Conservation (phyloP, 2,888 invertebrate species). For the Neocrepidodera transversa region DNA sequence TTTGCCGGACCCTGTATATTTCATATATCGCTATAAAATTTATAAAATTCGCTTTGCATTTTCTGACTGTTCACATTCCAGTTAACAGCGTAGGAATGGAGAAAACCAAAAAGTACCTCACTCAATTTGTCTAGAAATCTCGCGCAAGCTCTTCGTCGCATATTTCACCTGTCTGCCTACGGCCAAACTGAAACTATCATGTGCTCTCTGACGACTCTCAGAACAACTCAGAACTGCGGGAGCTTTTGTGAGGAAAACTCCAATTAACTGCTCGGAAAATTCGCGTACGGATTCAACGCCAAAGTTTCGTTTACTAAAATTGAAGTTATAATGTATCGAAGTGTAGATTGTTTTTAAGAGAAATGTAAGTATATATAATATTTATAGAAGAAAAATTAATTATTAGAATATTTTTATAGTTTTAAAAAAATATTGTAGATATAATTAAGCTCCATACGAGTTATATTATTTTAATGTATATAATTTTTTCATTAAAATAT, state of each 20-base stretch:
- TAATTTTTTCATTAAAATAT: too few species aligned
- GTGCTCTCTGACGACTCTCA: not conserved
- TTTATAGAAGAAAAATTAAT: too few species aligned
- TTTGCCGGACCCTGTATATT: too few species aligned
- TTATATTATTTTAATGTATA: too few species aligned
- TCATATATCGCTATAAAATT: too few species aligned
- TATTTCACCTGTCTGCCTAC: not conserved
- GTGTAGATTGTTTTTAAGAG: not conserved
- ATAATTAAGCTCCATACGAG: too few species aligned
- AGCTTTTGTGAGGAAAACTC: not conserved
- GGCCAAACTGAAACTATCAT: not conserved
- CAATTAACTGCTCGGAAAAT: not conserved
- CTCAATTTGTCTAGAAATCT: not conserved
- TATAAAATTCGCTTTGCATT: too few species aligned
- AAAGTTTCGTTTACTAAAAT: not conserved
- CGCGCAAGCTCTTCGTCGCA: not conserved
- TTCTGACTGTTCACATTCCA: too few species aligned
- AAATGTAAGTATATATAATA: conserved; percentile 6
- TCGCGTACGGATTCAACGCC: not conserved
- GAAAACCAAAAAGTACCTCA: not conserved
- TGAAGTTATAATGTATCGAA: not conserved
- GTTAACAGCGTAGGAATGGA: not conserved
- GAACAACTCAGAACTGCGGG: conserved; percentile 1
- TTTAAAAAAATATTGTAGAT: too few species aligned
- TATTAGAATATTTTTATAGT: too few species aligned